Percentiles rank a stretch among this genome's conserved stretches.
Conservation (phyloP, 2,888 invertebrate genomes). For the Brenthis ino region DNA sequence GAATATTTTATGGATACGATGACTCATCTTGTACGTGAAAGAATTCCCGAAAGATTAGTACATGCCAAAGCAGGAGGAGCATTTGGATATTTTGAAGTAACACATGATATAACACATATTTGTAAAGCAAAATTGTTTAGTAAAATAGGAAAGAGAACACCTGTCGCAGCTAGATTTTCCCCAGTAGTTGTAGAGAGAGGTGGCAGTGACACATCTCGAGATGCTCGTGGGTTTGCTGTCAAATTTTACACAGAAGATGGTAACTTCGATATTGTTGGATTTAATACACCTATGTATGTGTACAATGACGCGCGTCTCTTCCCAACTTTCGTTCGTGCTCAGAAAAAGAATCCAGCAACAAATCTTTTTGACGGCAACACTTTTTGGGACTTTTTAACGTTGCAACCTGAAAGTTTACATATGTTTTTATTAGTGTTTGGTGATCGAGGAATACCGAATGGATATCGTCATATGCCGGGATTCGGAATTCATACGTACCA, state of each 20-base stretch:
- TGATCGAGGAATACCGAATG: conserved; percentile 94
- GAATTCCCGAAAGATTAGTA: conserved; percentile 95
- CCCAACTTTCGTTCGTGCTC: conserved; percentile 94
- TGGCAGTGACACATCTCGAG: conserved; percentile 92
- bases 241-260: conserved; percentile 96
- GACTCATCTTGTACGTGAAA: conserved; percentile 91
- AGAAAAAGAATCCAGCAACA: conserved; percentile 94
- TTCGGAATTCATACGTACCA: conserved; percentile 96
- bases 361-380: conserved; percentile 92
- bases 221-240: conserved; percentile 93
- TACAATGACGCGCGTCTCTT: conserved; percentile 93
- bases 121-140: conserved; percentile 89
- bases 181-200: conserved; percentile 92
- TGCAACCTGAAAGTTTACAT: conserved; percentile 92
- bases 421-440: conserved; percentile 91
- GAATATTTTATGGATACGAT: conserved; percentile 87
- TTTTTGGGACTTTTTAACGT: conserved; percentile 95
- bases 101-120: conserved; percentile 89
- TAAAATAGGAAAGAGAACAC: conserved; percentile 88
- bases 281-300: conserved; percentile 94
- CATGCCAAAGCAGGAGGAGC: conserved; percentile 96
- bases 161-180: conserved; percentile 89
- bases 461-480: conserved; percentile 94
- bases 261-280: conserved; percentile 94
- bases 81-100: conserved; percentile 92